These are phyloP conservation scores for Ceyx cyanopectus DNA, from an alignment of 2,113 vertebrate genomes.

Conservation along the genomic window DNA sequence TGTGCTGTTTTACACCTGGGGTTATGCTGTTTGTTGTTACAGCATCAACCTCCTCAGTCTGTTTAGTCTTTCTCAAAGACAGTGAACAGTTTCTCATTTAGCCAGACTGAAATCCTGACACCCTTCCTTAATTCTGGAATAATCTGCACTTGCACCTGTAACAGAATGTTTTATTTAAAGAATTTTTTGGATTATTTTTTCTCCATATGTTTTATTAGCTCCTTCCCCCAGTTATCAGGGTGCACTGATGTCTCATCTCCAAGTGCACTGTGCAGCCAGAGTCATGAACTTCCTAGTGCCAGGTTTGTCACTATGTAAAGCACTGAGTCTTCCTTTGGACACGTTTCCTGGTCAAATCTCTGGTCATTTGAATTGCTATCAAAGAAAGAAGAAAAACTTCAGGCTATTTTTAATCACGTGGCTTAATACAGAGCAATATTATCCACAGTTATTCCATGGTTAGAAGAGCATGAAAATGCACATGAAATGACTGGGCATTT, in stretches of 20 bases:
- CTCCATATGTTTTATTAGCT: background rate
- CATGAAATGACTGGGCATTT: background rate
- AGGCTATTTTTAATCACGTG: background rate
- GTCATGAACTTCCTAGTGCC: background rate
- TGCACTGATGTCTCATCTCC: background rate
- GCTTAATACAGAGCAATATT: background rate
- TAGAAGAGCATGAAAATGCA: background rate
- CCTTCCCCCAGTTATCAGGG: background rate
- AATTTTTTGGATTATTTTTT: background rate
- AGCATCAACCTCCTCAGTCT: background rate
- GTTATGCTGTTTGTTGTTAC: background rate
- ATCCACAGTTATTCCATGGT: background rate
- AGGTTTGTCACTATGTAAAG: background rate
- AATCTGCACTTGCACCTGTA: background rate
- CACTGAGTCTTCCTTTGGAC: background rate
- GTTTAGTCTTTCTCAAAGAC: background rate
- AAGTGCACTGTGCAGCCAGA: background rate
- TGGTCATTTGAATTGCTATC: background rate
- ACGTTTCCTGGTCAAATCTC: background rate
- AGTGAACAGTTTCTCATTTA: background rate
- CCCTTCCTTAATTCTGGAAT: background rate
- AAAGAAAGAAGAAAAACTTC: background rate
- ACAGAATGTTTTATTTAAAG: background rate
- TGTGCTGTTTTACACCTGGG: no score
- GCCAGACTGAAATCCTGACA: background rate